phyloP scores from a whole-genome alignment of 2,888 invertebrate genomes.

The Nudaria mundana region DNA sequence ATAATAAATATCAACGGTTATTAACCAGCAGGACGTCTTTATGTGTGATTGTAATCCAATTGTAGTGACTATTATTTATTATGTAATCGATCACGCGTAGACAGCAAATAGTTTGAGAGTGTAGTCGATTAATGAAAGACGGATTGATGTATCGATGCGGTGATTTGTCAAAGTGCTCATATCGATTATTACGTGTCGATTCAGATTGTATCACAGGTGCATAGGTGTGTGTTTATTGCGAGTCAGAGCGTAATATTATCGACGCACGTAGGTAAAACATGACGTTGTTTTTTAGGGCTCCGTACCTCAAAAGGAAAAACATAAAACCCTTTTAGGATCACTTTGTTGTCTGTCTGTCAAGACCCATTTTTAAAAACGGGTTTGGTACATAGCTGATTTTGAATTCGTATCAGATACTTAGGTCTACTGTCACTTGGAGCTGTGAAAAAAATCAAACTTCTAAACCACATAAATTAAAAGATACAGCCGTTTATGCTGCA shows the following conservation, averaged over 20 bases:
- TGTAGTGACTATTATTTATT: constrained; percentile 39
- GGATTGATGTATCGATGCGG: constrained; percentile 38
- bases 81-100: constrained; percentile 37
- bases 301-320: too few species aligned
- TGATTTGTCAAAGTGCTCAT: constrained; percentile 52
- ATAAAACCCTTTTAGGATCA: too few species aligned
- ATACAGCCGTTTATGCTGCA: too few species aligned
- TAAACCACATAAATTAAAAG: too few species aligned
- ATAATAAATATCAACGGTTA: constrained; percentile 33
- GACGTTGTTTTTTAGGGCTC: too few species aligned
- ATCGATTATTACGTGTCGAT: constrained; percentile 23
- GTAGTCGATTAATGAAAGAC: constrained; percentile 31
- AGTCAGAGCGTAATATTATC: constrained; percentile 6
- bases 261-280: too few species aligned
- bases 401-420: too few species aligned
- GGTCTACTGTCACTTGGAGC: too few species aligned
- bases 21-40: constrained; percentile 36
- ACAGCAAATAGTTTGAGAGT: constrained; percentile 38
- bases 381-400: too few species aligned
- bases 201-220: constrained; percentile 19
- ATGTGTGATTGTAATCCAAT: constrained; percentile 45
- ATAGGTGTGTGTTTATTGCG: constrained; percentile 10
- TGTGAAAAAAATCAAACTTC: too few species aligned
- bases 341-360: too few species aligned
- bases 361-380: too few species aligned